Evolutionary conservation across 2,113 vertebrate species (phyloP), one percentile per base, ranked within the genome.

Genomic region (Cepphus grylle): DNA sequence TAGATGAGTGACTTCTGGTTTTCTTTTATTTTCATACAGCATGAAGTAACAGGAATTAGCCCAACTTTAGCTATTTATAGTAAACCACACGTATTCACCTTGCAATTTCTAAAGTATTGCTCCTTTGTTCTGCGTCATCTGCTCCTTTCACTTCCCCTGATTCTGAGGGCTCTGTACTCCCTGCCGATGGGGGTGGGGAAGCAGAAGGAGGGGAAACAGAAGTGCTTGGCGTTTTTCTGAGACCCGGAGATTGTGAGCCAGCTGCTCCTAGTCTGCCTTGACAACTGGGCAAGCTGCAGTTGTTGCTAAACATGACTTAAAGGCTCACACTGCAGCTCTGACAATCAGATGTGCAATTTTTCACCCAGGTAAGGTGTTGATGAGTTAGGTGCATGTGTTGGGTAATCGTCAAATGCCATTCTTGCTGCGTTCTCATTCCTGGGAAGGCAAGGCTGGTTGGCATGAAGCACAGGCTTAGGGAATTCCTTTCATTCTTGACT

Each of bases 401-500:
- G 92, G 93, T 95, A 88, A 95, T 86, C 38, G 19, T 32, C 70
- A 82, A 5, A 92, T 92, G 92, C 96, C 91, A 36, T 67, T 92
- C 58, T 45, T 36, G 79, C 78, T 49, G 38, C 25, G 55, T 84
- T 77, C 81, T 83, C 49, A 26, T 96, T 94, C 53, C 92, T 66
- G 88, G 94, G 97, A 98, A 94, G 36, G 53, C 62, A 61, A 65
- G 95, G 50, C 67, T 59, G 88, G 77, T 84, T 97, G 94, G 97
- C 97, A 94, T 82, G 89, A 71, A 81, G 69, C 45, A 49, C 94
- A 89, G 94, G 93, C 94, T 89, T 42, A 91, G 69, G 88, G 92
- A 91, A 99, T 99, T 98, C 98, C 98, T 95, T 87, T 87, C 97
- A 98, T 98, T 98, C 98, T 97, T 97, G 95, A 74, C 91, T 83